phyloP scores from a whole-genome alignment of 2,888 invertebrate genomes.

The Caenorhabditis sinica region DNA sequence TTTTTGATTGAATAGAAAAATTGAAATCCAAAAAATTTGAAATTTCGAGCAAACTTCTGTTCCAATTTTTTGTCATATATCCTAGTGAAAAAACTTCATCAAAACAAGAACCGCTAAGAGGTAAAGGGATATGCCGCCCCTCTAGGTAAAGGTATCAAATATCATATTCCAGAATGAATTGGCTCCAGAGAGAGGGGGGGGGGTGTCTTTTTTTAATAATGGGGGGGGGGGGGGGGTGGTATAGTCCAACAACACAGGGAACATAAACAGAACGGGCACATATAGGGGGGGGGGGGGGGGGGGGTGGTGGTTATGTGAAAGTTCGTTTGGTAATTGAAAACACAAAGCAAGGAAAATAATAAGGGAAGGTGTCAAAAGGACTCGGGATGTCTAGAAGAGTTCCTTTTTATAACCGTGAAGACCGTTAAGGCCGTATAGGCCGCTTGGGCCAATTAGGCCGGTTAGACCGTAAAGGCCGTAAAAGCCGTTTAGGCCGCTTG shows the following conservation, averaged over 20 bases:
- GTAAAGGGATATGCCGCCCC: conserved; percentile 15
- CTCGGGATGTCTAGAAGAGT: too few relatives aligned
- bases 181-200: not conserved
- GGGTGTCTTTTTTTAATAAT: not conserved
- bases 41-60: not conserved
- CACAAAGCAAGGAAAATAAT: too few relatives aligned
- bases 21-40: not conserved
- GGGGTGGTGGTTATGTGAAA: not conserved
- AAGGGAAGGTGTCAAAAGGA: too few relatives aligned
- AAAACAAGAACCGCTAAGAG: conserved; percentile 8
- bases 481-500: too few relatives aligned
- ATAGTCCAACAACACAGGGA: not conserved
- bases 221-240: not conserved
- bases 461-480: too few relatives aligned
- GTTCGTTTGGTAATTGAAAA: not conserved
- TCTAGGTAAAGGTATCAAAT: conserved; percentile 31
- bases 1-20: not conserved
- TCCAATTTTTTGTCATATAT: not conserved
- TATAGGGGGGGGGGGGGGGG: too few relatives aligned
- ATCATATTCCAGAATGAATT: not conserved
- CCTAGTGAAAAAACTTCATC: too few relatives aligned
- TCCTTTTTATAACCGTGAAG: too few relatives aligned
- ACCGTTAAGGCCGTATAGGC: too few relatives aligned
- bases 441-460: too few relatives aligned
- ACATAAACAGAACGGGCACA: not conserved